Conservation (phyloP, 2,797 vertebrate genomes). For the Liparis tanakae region DNA sequence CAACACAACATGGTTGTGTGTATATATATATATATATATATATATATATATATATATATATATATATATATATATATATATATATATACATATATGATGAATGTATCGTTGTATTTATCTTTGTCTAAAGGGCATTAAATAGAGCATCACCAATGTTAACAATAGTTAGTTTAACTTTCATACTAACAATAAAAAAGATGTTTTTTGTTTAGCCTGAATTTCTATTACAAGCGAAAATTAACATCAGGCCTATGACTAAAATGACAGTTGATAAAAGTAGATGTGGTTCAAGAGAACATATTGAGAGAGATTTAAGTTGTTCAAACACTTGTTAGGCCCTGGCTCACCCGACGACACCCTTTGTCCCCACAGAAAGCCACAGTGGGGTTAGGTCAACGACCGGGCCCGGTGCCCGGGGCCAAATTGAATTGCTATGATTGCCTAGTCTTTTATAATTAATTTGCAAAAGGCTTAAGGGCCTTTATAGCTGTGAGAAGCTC, state of each 20-base stretch:
- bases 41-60: neutral
- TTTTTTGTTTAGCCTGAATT: neutral
- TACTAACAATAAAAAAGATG: no score
- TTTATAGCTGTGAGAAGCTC: slow-evolving; percentile 86
- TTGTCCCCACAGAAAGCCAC: slow-evolving; percentile 45
- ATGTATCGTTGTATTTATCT: neutral
- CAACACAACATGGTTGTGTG: no score
- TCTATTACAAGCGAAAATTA: neutral
- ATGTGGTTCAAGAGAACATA: slow-evolving; percentile 14
- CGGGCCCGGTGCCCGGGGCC: slow-evolving; percentile 79
- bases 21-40: no score
- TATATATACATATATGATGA: neutral
- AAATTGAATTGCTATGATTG: slow-evolving; percentile 91
- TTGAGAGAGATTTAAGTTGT: slow-evolving; percentile 24
- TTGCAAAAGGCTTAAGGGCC: slow-evolving; percentile 86
- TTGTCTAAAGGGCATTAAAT: neutral
- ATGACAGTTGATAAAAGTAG: slow-evolving; percentile 2
- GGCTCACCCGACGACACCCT: slow-evolving; percentile 22
- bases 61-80: no score
- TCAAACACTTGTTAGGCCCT: slow-evolving; percentile 36
- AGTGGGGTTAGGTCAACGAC: slow-evolving; percentile 80
- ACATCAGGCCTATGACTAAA: neutral
- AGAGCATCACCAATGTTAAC: neutral
- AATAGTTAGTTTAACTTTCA: no score
- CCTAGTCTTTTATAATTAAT: slow-evolving; percentile 92